phyloP scores from a whole-genome alignment of 64 coral and sea anemone species.

The Acropora yongei region DNA sequence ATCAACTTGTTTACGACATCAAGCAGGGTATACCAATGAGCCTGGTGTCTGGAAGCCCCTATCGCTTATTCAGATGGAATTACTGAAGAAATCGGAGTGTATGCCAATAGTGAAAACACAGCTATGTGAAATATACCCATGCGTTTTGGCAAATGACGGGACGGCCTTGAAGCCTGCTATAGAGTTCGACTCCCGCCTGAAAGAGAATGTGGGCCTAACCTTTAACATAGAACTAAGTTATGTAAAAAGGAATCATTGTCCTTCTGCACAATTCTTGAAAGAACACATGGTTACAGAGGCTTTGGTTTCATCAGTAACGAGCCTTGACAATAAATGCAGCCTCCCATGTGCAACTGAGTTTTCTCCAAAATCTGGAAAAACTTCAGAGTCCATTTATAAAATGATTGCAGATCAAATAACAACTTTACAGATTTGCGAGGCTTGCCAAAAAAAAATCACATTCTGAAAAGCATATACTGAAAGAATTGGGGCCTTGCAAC shows the following conservation, averaged over 20 bases:
- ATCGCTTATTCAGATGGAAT: constrained; percentile 27
- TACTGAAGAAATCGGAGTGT: constrained; percentile 15
- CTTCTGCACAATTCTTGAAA: not conserved
- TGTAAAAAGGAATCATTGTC: constrained; percentile 5
- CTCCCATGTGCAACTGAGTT: constrained; percentile 33
- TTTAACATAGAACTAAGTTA: constrained; percentile 6
- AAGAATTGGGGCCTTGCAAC: constrained; percentile 5
- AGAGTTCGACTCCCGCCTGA: constrained; percentile 54
- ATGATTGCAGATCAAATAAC: no score
- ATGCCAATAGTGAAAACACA: constrained; percentile 2
- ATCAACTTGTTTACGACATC: constrained; percentile 40
- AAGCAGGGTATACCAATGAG: constrained; percentile 71
- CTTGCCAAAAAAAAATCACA: constrained; percentile 1
- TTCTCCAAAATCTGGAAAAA: constrained; percentile 26
- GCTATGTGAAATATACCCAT: constrained; percentile 19
- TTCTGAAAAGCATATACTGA: no score
- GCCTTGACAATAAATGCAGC: constrained; percentile 42
- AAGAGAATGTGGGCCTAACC: constrained; percentile 63
- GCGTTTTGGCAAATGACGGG: constrained; percentile 41
- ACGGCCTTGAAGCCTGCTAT: constrained; percentile 57
- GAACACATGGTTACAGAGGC: constrained; percentile 48
- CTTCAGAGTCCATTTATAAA: constrained; percentile 32
- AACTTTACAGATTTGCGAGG: constrained; percentile 25
- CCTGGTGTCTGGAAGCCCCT: constrained; percentile 71
- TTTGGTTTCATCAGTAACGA: constrained; percentile 28